Evolutionary conservation across 2,888 invertebrate species (phyloP).

Genomic region (Rhyacophila evoluta): DNA sequence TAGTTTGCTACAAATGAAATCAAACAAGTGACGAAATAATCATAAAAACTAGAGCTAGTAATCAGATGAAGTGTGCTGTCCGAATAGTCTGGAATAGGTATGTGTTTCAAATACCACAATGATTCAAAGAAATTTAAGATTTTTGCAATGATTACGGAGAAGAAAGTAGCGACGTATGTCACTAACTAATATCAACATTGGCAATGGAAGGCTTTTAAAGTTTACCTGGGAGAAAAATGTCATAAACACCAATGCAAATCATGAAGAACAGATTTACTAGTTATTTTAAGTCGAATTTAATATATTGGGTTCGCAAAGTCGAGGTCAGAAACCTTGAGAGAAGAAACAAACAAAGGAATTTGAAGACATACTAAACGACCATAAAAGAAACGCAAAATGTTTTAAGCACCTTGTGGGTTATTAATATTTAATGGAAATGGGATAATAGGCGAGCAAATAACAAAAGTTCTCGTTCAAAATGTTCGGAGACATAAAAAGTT

Average conservation of each 20-base stretch:
- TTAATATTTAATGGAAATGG: background rate
- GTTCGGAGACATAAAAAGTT: slow-evolving; percentile 40
- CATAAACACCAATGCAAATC: background rate
- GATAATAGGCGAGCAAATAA: background rate
- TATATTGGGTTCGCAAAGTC: background rate
- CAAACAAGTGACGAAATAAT: too few species aligned
- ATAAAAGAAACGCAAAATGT: background rate
- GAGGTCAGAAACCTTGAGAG: slow-evolving; percentile 44
- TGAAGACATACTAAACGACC: background rate
- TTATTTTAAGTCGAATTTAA: background rate
- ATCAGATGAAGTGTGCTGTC: too few species aligned
- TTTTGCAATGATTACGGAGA: too few species aligned
- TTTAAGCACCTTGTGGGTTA: background rate
- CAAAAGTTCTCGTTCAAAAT: background rate
- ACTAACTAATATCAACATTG: too few species aligned
- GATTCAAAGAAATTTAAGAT: too few species aligned
- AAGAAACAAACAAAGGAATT: slow-evolving; percentile 42
- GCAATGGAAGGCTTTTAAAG: too few species aligned
- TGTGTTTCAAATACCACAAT: too few species aligned
- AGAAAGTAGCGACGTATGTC: too few species aligned
- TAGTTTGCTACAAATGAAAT: too few species aligned
- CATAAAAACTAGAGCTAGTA: too few species aligned
- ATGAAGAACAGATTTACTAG: background rate
- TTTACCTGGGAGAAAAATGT: background rate
- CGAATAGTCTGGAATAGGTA: too few species aligned